Percentiles rank a stretch among this genome's conserved stretches.
phyloP scores from a whole-genome alignment of 2,113 vertebrate genomes.

The Ochotona curzoniae region DNA sequence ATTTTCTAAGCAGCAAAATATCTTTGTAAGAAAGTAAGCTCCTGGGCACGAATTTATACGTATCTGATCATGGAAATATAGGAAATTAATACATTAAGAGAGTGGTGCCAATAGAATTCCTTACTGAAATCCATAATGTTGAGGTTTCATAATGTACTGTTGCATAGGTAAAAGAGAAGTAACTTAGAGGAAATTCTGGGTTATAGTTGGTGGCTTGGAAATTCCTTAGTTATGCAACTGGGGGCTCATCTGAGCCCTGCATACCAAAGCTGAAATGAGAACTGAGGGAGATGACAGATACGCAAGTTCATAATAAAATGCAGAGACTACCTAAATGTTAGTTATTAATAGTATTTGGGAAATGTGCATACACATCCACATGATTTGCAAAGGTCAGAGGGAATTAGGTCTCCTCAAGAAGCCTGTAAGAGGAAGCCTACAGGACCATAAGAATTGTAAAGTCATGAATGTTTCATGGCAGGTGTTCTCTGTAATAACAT shows the following conservation, averaged over 20 bases:
- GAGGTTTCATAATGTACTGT: background rate
- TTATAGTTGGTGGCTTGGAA: background rate
- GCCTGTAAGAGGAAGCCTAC: background rate
- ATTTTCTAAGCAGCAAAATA: slow-evolving; percentile 28
- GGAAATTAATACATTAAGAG: background rate
- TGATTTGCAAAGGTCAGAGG: slow-evolving; percentile 36
- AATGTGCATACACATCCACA: background rate
- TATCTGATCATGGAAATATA: background rate
- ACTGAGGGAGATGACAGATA: background rate
- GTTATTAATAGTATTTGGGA: background rate
- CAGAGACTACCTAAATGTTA: background rate
- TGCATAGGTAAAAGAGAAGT: background rate
- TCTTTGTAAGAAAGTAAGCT: background rate
- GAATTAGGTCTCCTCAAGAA: background rate
- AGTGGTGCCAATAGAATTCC: background rate
- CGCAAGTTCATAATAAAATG: background rate
- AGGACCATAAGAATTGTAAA: background rate
- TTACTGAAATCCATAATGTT: background rate
- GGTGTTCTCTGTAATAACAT: background rate
- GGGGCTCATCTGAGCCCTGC: background rate
- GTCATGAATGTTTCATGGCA: background rate
- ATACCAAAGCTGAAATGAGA: background rate
- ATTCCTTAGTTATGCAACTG: background rate
- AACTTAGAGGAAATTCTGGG: background rate
- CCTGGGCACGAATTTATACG: background rate